Conservation (phyloP, 2,797 vertebrate species). For the Balearica regulorum region DNA sequence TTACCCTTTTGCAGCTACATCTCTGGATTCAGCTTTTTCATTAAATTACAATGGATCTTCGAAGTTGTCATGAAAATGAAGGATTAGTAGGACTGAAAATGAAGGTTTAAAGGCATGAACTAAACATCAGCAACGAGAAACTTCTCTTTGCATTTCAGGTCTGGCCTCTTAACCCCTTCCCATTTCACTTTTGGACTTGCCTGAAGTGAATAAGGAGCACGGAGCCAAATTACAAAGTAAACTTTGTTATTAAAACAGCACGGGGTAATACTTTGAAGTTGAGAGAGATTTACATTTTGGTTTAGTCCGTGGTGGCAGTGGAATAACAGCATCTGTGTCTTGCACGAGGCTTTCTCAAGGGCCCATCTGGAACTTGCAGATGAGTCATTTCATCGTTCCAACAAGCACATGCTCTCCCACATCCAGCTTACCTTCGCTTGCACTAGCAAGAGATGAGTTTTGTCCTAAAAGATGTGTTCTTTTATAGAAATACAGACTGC, state of each 20-base stretch:
- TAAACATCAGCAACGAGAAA: not conserved
- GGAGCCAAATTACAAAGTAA: not conserved
- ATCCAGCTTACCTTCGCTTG: not conserved
- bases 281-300: not conserved
- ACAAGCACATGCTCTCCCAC: not conserved
- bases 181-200: not conserved
- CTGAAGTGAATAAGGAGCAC: not conserved
- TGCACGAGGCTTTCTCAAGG: not conserved
- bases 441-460: not conserved
- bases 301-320: not conserved
- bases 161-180: not conserved
- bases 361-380: not conserved
- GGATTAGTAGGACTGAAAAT: not conserved
- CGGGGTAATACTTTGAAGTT: not conserved
- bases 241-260: slow-evolving; percentile 4
- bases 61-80: not conserved
- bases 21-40: slow-evolving; percentile 12
- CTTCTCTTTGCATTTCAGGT: not conserved
- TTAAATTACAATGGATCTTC: not conserved
- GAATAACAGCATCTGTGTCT: not conserved
- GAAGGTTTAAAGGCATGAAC: not conserved
- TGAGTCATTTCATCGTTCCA: not conserved
- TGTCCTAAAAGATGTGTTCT: not conserved
- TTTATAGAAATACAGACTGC: not conserved
- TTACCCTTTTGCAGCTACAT: not conserved